Conservation (phyloP, 2,113 vertebrate species). For the Turnix velox region DNA sequence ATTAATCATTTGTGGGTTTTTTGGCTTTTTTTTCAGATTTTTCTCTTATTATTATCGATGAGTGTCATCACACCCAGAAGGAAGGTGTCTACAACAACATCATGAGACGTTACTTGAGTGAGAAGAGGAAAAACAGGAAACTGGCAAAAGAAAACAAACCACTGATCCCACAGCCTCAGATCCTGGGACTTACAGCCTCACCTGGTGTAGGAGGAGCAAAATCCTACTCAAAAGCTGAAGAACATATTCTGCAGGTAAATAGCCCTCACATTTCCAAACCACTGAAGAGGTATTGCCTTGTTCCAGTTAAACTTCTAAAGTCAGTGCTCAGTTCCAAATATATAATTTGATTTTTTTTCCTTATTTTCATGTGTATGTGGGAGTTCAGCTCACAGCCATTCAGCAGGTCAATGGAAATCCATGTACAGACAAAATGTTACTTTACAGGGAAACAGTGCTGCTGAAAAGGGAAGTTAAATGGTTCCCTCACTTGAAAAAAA, state of each 20-base stretch:
- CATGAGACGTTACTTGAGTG: constrained; percentile 88
- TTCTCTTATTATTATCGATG: constrained; percentile 91
- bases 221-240: constrained; percentile 77
- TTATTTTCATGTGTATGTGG: neutral
- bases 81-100: constrained; percentile 91
- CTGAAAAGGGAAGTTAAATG: neutral
- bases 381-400: neutral
- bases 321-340: neutral
- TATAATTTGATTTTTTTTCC: neutral
- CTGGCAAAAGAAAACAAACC: constrained; percentile 75
- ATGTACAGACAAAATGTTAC: neutral
- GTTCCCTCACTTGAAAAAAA: neutral
- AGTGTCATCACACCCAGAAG: constrained; percentile 96
- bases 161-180: constrained; percentile 80
- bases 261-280: neutral
- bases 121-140: constrained; percentile 79
- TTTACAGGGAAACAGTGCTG: neutral
- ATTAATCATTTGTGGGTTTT: neutral
- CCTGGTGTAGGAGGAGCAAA: constrained; percentile 89
- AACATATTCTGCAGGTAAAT: constrained; percentile 91
- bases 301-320: neutral
- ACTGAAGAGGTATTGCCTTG: neutral
- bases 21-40: constrained; percentile 75
- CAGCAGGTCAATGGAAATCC: neutral
- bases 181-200: constrained; percentile 91